Conservation (phyloP, 2,888 invertebrate genomes). For the Melanargia galathea region DNA sequence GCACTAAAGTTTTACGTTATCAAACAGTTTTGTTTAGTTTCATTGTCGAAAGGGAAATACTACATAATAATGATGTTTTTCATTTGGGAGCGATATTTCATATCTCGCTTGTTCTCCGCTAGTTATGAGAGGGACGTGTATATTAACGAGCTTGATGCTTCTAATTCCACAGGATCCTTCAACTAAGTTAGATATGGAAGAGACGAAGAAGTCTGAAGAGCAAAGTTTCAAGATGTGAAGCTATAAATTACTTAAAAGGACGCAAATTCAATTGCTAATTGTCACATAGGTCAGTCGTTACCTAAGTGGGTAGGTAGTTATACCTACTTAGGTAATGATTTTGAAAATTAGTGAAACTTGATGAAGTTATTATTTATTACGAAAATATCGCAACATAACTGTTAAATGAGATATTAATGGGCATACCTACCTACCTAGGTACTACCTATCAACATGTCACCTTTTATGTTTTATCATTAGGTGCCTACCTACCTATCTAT, state of each 20-base stretch:
- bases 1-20: conserved; percentile 71
- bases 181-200: not conserved
- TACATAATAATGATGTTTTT: conserved; percentile 77
- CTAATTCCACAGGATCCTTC: conserved; percentile 30
- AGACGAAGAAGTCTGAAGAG: too few species aligned
- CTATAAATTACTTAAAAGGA: conserved; percentile 1
- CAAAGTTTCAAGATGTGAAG: not conserved
- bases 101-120: conserved; percentile 60
- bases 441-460: too few species aligned
- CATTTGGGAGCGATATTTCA: conserved; percentile 59
- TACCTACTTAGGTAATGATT: too few species aligned
- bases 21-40: conserved; percentile 78
- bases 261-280: conserved; percentile 17
- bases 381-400: conserved; percentile 6
- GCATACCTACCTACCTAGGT: too few species aligned
- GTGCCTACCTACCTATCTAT: too few species aligned
- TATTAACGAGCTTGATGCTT: conserved; percentile 39
- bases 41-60: conserved; percentile 75
- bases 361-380: conserved; percentile 19
- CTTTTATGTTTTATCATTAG: too few species aligned
- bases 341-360: conserved; percentile 11
- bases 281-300: not conserved
- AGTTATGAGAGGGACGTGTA: conserved; percentile 54
- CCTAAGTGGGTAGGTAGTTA: too few species aligned
- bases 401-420: not conserved